These are phyloP conservation scores for Zaprionus camerounensis DNA, from an alignment of 1,140 invertebrate species.

Conservation along the genomic window DNA sequence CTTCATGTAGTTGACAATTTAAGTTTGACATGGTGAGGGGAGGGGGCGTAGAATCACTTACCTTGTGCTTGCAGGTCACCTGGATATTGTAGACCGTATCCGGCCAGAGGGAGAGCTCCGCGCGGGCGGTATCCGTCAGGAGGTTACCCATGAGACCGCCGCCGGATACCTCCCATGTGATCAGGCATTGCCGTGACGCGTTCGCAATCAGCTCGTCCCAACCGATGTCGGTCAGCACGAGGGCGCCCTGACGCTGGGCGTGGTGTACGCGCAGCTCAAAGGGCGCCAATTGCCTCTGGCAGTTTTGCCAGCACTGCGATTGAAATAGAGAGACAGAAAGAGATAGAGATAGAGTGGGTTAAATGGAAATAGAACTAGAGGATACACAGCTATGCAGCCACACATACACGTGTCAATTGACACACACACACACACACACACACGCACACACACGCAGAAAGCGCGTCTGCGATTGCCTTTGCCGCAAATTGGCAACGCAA, in stretches of 20 bases:
- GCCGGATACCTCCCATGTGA: slow-evolving; percentile 93
- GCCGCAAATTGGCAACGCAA: slow-evolving; percentile 49
- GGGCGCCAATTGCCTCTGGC: slow-evolving; percentile 59
- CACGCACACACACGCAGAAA: too few species aligned
- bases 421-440: not conserved
- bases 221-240: slow-evolving; percentile 90
- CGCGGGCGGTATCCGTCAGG: slow-evolving; percentile 91
- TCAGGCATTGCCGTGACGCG: slow-evolving; percentile 88
- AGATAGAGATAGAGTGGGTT: slow-evolving; percentile 1
- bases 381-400: not conserved
- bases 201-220: slow-evolving; percentile 88
- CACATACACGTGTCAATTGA: not conserved
- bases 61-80: slow-evolving; percentile 86
- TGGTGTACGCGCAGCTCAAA: slow-evolving; percentile 65
- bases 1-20: slow-evolving; percentile 25
- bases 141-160: slow-evolving; percentile 92
- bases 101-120: slow-evolving; percentile 91
- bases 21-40: not conserved
- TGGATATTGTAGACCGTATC: slow-evolving; percentile 92
- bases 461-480: slow-evolving; percentile 23
- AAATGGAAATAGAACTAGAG: slow-evolving; percentile 4
- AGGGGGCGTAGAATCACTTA: slow-evolving; percentile 41
- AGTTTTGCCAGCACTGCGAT: slow-evolving; percentile 75
- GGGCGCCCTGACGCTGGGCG: slow-evolving; percentile 76
- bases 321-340: slow-evolving; percentile 16